Base-by-base conservation (phyloP, 2,797 vertebrate species). In the Smutsia gigantea region DNA sequence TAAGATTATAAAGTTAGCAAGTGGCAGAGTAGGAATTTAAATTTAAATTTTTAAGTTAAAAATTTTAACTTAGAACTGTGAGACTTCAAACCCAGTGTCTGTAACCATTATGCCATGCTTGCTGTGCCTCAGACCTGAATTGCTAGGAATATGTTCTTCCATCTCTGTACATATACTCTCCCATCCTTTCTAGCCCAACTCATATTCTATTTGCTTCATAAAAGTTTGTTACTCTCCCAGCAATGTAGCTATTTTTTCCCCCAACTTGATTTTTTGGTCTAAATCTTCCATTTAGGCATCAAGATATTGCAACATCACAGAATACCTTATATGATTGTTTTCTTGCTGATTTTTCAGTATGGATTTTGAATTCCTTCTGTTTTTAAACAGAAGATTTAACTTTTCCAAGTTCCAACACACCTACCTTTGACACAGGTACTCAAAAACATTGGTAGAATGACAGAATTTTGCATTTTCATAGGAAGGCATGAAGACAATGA, bases 401-500 rank as follows among this genome's bases (percentile, higher is more conserved):
- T 79, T 93, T 92, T 86, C 29, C 34, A 94, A 46, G 27, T 74
- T 59, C 39, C 27, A 66, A 79, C 0, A 92, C 34, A 95, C 74
- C 90, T 95, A 92, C 31, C 51, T 96, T 87, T 63, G 53, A 88
- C 57, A 94, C 0, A 78, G 74, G 74, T 75, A 87, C 37, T 93
- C 61, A 90, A 97, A 97, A 93, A 69, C 57, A 86, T 2, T 75
- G 63, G 53, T 31, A 92, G 81, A 87, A 92, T 64, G 88, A 93
- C 0, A 89, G 34, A 83, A 53, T 79, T 94, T 53, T 95, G 37
- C 23, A 68, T 55, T 79, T 92, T 92, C 61, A 81, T 49, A 64
- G 59, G 7, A 42, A 97, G 61, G 77, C 19, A 82, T 19, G 64
- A 92, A 18, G 39, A 96, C 5, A 77, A 49, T 87, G 57, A 91